phyloP scores from a whole-genome alignment of 2,888 invertebrate species.

The Oligia fasciuncula region DNA sequence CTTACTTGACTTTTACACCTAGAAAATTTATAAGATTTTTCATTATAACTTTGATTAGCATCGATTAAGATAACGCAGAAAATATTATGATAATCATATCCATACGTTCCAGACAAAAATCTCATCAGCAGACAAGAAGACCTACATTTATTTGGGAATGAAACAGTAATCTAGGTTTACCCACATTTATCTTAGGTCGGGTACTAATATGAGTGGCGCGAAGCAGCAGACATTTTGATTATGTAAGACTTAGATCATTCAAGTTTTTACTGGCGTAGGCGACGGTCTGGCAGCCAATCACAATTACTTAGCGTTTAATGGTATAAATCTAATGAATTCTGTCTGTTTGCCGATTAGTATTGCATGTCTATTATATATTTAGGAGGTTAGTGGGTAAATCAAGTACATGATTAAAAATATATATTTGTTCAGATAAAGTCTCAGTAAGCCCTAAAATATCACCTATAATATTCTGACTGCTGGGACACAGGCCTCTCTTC shows the following conservation, averaged over 20 bases:
- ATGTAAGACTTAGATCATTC: slow-evolving; percentile 48
- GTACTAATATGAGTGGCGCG: slow-evolving; percentile 16
- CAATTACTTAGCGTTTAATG: slow-evolving; percentile 43
- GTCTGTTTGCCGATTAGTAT: slow-evolving; percentile 23
- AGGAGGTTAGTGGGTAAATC: slow-evolving; percentile 6
- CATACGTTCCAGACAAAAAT: not conserved
- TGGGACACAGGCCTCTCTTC: not conserved
- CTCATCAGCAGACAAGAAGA: not conserved
- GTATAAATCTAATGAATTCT: slow-evolving; percentile 46
- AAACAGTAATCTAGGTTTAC: slow-evolving; percentile 8
- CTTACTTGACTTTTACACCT: slow-evolving; percentile 19
- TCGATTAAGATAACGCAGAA: not conserved
- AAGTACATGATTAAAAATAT: slow-evolving; percentile 6
- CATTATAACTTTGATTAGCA: not conserved
- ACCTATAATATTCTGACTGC: not conserved
- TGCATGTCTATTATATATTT: slow-evolving; percentile 25
- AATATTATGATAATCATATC: not conserved
- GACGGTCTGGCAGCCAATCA: slow-evolving; percentile 49
- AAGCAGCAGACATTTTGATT: slow-evolving; percentile 39
- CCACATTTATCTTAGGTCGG: slow-evolving; percentile 5
- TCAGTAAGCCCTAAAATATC: not conserved
- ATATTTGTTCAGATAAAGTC: not conserved
- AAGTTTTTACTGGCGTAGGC: slow-evolving; percentile 53
- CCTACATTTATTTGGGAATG: slow-evolving; percentile 13
- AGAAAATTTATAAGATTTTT: slow-evolving; percentile 25